Conservation (phyloP, 2,113 vertebrate species). For the Neotragus moschatus region DNA sequence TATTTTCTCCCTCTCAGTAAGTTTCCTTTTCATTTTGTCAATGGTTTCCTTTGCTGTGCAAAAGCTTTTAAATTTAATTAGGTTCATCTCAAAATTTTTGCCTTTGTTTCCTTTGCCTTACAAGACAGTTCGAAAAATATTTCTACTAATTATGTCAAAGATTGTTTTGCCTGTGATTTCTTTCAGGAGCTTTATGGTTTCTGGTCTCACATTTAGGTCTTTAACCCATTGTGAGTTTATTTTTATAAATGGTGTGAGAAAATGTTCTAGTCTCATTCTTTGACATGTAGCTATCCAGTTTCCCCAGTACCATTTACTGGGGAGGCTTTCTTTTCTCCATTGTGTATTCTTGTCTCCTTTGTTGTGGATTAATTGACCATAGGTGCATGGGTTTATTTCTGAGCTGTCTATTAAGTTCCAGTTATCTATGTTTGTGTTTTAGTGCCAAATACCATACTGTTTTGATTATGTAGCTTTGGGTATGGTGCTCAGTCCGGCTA, state of each 20-base stretch:
- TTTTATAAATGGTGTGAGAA: not conserved
- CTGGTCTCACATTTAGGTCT: not conserved
- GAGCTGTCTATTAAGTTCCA: not conserved
- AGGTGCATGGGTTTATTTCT: not conserved
- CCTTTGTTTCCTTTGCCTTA: not conserved
- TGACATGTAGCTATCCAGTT: not conserved
- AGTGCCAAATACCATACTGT: not conserved
- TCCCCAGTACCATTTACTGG: not conserved
- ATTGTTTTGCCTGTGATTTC: not conserved
- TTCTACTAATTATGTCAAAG: not conserved
- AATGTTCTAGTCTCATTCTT: not conserved
- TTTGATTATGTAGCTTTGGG: not conserved
- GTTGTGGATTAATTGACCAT: not conserved
- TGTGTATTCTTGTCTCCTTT: not conserved
- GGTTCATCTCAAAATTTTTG: not conserved
- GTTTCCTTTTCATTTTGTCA: not conserved
- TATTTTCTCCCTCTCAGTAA: not conserved
- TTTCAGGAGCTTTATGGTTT: not conserved
- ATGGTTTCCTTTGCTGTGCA: not conserved
- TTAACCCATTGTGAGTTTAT: not conserved
- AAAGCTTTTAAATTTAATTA: not conserved
- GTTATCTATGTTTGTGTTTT: not conserved
- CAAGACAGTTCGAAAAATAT: not conserved
- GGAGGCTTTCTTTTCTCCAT: not conserved
- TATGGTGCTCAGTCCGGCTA: not conserved